These are phyloP conservation scores for Centropus bengalensis DNA, from an alignment of 2,113 vertebrate species.

Conservation along the genomic window DNA sequence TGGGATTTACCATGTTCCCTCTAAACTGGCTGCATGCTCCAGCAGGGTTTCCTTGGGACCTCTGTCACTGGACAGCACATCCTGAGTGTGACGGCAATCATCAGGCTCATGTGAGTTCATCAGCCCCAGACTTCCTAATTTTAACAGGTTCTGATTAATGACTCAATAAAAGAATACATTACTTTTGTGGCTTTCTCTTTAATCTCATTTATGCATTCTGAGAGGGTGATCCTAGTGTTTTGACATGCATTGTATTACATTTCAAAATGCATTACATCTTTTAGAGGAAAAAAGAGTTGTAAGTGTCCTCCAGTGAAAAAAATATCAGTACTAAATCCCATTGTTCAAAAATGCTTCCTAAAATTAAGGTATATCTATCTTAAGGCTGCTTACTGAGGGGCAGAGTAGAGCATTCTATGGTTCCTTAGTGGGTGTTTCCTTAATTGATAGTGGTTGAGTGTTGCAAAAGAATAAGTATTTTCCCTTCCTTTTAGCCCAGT, in stretches of 20 bases:
- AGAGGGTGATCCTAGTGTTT: background rate
- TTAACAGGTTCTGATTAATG: background rate
- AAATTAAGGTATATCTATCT: background rate
- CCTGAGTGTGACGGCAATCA: background rate
- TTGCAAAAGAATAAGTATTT: background rate
- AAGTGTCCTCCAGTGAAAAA: background rate
- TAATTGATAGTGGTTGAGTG: background rate
- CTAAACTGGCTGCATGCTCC: constrained; percentile 57
- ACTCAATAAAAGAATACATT: background rate
- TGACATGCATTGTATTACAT: background rate
- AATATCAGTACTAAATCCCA: background rate
- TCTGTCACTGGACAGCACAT: constrained; percentile 23
- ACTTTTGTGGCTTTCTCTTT: background rate
- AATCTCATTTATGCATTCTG: background rate
- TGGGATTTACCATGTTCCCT: background rate
- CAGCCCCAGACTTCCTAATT: background rate
- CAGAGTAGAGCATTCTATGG: background rate
- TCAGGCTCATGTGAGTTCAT: constrained; percentile 33
- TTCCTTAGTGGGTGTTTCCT: background rate
- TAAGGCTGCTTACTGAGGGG: background rate
- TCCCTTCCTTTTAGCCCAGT: background rate
- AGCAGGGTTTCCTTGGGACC: constrained; percentile 62
- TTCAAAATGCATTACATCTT: background rate
- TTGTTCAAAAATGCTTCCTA: background rate
- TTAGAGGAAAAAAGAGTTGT: background rate